Conservation (phyloP, 2,113 vertebrate genomes). For the Ciconia maguari region DNA sequence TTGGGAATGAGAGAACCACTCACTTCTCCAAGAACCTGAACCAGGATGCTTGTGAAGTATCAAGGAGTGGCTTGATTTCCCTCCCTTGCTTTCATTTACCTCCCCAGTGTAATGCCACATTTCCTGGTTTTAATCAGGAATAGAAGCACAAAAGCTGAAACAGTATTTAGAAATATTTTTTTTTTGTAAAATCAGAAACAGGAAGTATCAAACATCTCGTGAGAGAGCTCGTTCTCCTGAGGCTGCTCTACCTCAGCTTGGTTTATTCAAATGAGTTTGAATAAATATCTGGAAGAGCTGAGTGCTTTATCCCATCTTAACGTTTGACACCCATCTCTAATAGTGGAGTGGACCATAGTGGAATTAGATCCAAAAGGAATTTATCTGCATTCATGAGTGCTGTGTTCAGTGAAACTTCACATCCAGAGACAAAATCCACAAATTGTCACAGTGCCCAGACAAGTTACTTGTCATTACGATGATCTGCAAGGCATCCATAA, state of each 20-base stretch:
- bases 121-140: background rate
- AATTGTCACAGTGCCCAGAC: slow-evolving; percentile 73
- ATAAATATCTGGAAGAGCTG: slow-evolving; percentile 21
- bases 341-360: background rate
- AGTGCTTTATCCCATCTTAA: slow-evolving; percentile 1
- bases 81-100: background rate
- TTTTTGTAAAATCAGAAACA: background rate
- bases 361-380: slow-evolving; percentile 51
- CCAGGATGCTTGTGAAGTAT: background rate
- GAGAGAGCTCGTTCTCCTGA: background rate
- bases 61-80: background rate
- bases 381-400: slow-evolving; percentile 32
- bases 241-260: background rate
- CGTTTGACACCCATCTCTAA: slow-evolving; percentile 2
- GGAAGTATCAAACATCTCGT: background rate
- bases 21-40: background rate
- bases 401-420: slow-evolving; percentile 52
- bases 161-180: background rate
- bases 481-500: slow-evolving; percentile 59
- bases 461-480: slow-evolving; percentile 64
- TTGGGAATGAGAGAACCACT: background rate
- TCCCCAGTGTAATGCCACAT: background rate
- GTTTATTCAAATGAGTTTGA: slow-evolving; percentile 5
- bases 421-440: slow-evolving; percentile 59
- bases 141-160: background rate